phyloP scores from a whole-genome alignment of 2,113 vertebrate genomes.

The Ptyas mucosa region DNA sequence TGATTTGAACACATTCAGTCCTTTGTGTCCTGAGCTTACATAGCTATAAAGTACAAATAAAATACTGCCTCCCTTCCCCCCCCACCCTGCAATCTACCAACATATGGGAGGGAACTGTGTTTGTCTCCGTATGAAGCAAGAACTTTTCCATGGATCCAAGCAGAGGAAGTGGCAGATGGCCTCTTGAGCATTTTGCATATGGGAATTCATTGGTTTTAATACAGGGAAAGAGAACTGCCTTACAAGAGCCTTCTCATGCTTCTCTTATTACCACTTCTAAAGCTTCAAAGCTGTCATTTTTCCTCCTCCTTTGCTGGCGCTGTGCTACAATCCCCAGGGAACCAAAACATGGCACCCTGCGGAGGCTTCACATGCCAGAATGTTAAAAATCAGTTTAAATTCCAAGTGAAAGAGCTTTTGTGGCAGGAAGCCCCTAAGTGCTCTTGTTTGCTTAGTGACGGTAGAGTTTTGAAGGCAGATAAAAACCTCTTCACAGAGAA shows the following conservation, averaged over 20 bases:
- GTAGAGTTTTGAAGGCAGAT: conserved; percentile 54
- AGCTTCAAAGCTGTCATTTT: conserved; percentile 68
- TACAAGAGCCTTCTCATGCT: conserved; percentile 65
- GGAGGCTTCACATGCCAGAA: conserved; percentile 65
- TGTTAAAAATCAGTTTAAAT: conserved; percentile 61
- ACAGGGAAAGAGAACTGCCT: conserved; percentile 62
- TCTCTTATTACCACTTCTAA: conserved; percentile 68
- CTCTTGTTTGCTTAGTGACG: conserved; percentile 9
- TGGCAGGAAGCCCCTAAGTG: conserved; percentile 51
- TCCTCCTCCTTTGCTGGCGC: conserved; percentile 62
- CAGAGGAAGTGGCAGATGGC: conserved; percentile 66
- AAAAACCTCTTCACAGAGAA: conserved; percentile 33
- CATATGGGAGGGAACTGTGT: conserved; percentile 62
- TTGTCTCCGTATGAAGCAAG: conserved; percentile 51
- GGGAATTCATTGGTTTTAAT: conserved; percentile 69
- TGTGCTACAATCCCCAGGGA: conserved; percentile 49
- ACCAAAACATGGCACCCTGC: conserved; percentile 48
- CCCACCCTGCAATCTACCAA: conserved; percentile 39
- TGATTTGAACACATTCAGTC: conserved; percentile 53
- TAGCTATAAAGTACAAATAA: conserved; percentile 42
- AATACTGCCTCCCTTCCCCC: conserved; percentile 30
- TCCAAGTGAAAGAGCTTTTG: conserved; percentile 51
- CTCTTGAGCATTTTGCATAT: conserved; percentile 64
- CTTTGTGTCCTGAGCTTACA: conserved; percentile 50
- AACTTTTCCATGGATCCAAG: conserved; percentile 58